These are phyloP conservation scores for Lepidurus apus DNA, from an alignment of 1,140 invertebrate genomes.

Conservation along the genomic window DNA sequence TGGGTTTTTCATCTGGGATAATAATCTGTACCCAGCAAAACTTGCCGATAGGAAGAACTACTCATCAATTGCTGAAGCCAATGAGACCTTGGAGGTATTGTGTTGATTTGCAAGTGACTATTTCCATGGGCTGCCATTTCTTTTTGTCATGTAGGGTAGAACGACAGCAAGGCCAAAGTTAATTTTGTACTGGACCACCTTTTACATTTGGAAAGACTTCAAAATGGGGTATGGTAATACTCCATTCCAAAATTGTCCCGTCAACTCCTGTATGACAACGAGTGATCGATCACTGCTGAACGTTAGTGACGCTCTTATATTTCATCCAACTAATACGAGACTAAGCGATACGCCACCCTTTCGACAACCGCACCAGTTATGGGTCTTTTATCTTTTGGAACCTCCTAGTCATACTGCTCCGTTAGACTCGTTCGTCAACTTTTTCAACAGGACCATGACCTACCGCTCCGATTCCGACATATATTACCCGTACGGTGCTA, in stretches of 20 bases:
- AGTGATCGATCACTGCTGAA: neutral
- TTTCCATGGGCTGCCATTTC: too few species aligned
- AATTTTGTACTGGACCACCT: conserved; percentile 23
- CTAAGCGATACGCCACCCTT: neutral
- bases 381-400: conserved; percentile 28
- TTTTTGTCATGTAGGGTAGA: neutral
- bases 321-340: neutral
- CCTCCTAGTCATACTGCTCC: neutral
- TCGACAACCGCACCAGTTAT: neutral
- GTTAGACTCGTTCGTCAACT: neutral
- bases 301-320: conserved; percentile 20
- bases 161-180: neutral
- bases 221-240: neutral
- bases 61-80: too few species aligned
- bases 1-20: too few species aligned
- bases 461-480: conserved; percentile 23
- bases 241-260: conserved; percentile 4
- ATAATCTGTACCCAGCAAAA: too few species aligned
- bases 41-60: too few species aligned
- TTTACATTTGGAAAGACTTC: neutral
- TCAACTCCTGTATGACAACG: neutral
- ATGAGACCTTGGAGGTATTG: too few species aligned
- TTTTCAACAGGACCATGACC: conserved; percentile 27
- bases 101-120: too few species aligned
- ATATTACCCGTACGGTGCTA: neutral